Evolutionary conservation across 1,140 invertebrate genomes (phyloP).

Genomic region (Chironomus tepperi): DNA sequence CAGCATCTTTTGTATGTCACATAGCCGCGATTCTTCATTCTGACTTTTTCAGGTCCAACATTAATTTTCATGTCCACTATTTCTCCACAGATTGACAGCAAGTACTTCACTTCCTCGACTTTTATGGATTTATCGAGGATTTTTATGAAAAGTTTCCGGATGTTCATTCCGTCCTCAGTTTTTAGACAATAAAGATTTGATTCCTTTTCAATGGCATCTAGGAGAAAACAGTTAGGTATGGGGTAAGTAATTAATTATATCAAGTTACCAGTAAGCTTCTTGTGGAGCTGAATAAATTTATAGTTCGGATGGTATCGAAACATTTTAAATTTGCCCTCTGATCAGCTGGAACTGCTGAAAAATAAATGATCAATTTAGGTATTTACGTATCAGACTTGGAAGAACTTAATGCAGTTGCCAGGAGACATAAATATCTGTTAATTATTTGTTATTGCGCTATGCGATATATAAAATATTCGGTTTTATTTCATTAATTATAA

Average conservation of each 20-base stretch:
- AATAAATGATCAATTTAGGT: no score
- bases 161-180: not conserved
- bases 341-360: no score
- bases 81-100: not conserved
- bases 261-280: not conserved
- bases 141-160: not conserved
- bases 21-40: not conserved
- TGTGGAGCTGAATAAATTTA: conserved; percentile 18
- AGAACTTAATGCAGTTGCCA: no score
- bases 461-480: no score
- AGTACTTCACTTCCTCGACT: not conserved
- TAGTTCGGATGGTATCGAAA: not conserved
- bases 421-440: no score
- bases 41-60: not conserved
- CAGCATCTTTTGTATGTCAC: not conserved
- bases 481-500: no score
- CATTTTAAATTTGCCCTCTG: not conserved
- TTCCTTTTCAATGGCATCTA: conserved; percentile 15
- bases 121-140: not conserved
- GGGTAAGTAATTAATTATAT: not conserved
- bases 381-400: no score
- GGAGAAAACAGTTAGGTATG: not conserved
- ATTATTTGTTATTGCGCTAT: no score
- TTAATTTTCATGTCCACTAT: not conserved
- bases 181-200: not conserved